phyloP scores from a whole-genome alignment of 1,140 invertebrate genomes.

The Oryctes rhinoceros region DNA sequence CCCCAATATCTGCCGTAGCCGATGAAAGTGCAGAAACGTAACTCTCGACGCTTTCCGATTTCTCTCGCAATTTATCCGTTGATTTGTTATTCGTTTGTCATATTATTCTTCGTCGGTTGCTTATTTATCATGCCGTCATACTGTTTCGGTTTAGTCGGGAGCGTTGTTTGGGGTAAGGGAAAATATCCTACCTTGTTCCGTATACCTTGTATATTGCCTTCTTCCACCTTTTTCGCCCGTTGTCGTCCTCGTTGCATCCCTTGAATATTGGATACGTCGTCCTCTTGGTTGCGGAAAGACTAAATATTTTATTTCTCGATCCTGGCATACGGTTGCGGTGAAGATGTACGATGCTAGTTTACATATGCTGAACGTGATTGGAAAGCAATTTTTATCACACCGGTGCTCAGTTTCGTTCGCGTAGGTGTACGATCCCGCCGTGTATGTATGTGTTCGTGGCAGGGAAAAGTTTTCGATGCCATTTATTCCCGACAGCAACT shows the following conservation, averaged over 20 bases:
- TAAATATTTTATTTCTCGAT: constrained; percentile 23
- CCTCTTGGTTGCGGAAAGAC: constrained; percentile 5
- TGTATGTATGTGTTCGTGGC: neutral
- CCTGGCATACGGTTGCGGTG: neutral
- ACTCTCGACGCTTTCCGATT: constrained; percentile 20
- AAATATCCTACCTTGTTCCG: constrained; percentile 2
- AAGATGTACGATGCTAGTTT: constrained; percentile 53
- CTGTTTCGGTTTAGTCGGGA: neutral
- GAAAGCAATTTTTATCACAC: constrained; percentile 52
- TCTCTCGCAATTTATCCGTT: constrained; percentile 14
- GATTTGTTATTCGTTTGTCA: constrained; percentile 22
- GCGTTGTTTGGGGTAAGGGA: neutral
- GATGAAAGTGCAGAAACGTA: neutral
- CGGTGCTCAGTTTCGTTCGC: constrained; percentile 37
- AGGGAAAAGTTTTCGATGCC: constrained; percentile 27
- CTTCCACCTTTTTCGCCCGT: constrained; percentile 7
- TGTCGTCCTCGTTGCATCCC: neutral
- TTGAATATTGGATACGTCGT: constrained; percentile 14
- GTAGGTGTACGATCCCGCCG: neutral
- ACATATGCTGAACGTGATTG: constrained; percentile 56
- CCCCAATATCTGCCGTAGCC: constrained; percentile 2
- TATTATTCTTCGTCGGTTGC: constrained; percentile 17
- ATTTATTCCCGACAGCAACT: neutral
- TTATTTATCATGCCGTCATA: constrained; percentile 15
- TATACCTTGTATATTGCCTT: constrained; percentile 4